Base-by-base conservation (phyloP, 2,797 vertebrate species). In the Zalophus californianus region DNA sequence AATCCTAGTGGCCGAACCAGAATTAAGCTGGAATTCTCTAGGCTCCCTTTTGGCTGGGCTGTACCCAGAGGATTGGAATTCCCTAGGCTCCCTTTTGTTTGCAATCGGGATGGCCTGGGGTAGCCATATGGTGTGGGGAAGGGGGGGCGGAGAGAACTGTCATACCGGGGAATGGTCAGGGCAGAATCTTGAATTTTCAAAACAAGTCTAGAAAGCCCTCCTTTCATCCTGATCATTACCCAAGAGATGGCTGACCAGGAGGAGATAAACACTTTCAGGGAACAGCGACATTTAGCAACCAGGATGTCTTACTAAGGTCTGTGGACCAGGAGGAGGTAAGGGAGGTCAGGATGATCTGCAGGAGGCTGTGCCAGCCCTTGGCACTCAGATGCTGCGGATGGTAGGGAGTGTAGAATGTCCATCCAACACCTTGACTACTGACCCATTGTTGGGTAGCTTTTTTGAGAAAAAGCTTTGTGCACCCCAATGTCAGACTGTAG, bases 151-250 rank as follows among this genome's bases (percentile, higher is more conserved):
- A 21, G 72, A 73, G n/a, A 88, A 41, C 15, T 20, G 52, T 77
- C 60, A 50, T 38, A 48, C 20, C 58, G 56, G 82, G 35, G 60
- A 58, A 64, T 66, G 41, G 23, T 66, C 29, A 82, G 21, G 50
- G 68, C 11, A 83, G 41, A 92, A 70, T 83, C 38, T 82, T 82
- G n/a, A 50, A 88, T 84, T 89, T 92, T 84, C 58, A 68, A 58
- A 89, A 44, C 50, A 77, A 77, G 50, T 58, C 48, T 66, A 75
- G 41, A 91, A 64, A 78, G 27, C 15, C 27, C 14, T 68, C 4
- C 52, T 95, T 60, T 75, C 25, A 66, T 87, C 48, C 18, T 86
- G 35, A 44, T 90, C 18, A 38, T 62, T 79, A 84, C 20, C 50
- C 68, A 41, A 60, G 27, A 77, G 41, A 41, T 38, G 4, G 32